Evolutionary conservation across 2,888 invertebrate genomes (phyloP), one percentile per base, ranked within the genome.

Genomic region (Pandemis corylana): DNA sequence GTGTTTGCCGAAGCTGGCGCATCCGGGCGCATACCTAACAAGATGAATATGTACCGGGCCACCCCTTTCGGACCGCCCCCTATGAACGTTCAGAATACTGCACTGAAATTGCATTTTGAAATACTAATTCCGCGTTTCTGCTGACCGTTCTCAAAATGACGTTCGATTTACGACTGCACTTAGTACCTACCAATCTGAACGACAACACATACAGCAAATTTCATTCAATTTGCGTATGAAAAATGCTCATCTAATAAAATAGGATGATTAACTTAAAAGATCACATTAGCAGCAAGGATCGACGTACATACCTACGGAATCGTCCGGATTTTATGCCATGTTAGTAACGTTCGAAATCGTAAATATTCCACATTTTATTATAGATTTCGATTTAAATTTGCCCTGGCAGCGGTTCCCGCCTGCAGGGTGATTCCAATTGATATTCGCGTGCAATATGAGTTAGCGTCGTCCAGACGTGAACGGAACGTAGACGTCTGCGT

Each of bases 11-110:
- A 91, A 93, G 94, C 93, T 86, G 86, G 94, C 94, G 93, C 94
- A 94, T 94, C 94, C 93, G 91, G 91, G 90, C 92, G 94, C 94
- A 94, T 94, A 93, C 89, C 91, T 94, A 94, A 94, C 93, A 92
- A 94, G 94, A 94, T 93, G 94, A 92, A 94, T 94, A 93, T 93
- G 92, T 93, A 90, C 88, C 86, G 84, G 83, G 84, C 89, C 90
- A 89, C 90, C 91, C 90, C 89, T 87, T 85, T 86, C 85, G 87
- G 88, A 88, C 89, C 89, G 87, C 89, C 90, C 86, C 84, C 88
- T 85, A 87, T 87, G 85, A 89, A 88, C 87, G 84, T 73, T 78
- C 84, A 79, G 80, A 83, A 87, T 89, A 88, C 87, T 93, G 92
- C 92, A 93, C 87, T 89, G 90, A 92, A 93, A 94, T 93, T 93